These are phyloP conservation scores for Neofelis nebulosa DNA, from an alignment of 2,113 vertebrate species.

Conservation along the genomic window DNA sequence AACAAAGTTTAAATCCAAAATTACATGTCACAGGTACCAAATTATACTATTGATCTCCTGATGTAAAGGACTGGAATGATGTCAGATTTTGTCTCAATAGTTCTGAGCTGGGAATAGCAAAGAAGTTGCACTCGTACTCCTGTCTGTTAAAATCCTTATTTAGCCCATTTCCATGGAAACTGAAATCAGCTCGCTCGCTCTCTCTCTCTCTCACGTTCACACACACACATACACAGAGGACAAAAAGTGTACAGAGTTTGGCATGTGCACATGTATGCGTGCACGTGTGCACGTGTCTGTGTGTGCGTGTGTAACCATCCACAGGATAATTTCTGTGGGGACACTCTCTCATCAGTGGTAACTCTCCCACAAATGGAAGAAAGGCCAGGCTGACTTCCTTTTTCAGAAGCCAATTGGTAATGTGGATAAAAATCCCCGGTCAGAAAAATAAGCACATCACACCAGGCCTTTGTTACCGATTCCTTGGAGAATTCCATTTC, in stretches of 20 bases:
- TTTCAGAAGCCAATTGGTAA: slow-evolving; percentile 18
- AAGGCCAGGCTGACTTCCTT: slow-evolving; percentile 1
- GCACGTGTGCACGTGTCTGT: not conserved
- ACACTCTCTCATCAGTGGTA: slow-evolving; percentile 35
- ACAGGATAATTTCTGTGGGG: slow-evolving; percentile 1
- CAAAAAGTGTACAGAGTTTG: not conserved
- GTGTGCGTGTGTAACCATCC: not conserved
- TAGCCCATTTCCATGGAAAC: slow-evolving; percentile 82
- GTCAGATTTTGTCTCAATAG: slow-evolving; percentile 66
- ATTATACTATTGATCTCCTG: slow-evolving; percentile 48
- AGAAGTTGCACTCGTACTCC: slow-evolving; percentile 70
- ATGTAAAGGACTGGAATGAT: slow-evolving; percentile 54
- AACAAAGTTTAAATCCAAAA: slow-evolving; percentile 54
- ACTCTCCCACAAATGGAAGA: slow-evolving; percentile 33
- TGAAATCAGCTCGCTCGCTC: slow-evolving; percentile 56
- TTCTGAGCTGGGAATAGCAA: slow-evolving; percentile 72
- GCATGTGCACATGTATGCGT: not conserved
- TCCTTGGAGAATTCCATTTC: slow-evolving; percentile 22
- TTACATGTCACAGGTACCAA: slow-evolving; percentile 55
- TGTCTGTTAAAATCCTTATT: slow-evolving; percentile 78
- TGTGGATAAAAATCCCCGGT: slow-evolving; percentile 11
- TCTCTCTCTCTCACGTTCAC: not conserved
- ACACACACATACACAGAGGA: not conserved
- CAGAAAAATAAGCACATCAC: slow-evolving; percentile 47
- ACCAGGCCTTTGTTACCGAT: slow-evolving; percentile 31